Evolutionary conservation across 2,888 invertebrate genomes (phyloP).

Genomic region (Tenthredo scrophulariae): DNA sequence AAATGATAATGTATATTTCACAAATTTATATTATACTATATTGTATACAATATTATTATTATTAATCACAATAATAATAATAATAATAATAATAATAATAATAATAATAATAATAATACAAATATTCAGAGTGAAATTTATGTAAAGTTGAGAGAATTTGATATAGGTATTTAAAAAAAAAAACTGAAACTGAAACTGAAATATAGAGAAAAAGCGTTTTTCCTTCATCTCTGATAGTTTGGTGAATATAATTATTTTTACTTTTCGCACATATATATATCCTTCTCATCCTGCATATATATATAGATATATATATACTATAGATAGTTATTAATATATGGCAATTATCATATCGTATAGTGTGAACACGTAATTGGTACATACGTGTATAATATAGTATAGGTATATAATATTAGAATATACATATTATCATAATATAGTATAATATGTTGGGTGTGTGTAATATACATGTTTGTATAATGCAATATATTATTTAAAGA

Average conservation of each 20-base stretch:
- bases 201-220: neutral
- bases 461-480: neutral
- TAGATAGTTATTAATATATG: neutral
- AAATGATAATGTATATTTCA: too few relatives aligned
- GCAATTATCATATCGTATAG: neutral
- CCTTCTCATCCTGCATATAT: neutral
- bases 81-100: neutral
- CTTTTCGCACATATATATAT: neutral
- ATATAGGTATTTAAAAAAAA: neutral
- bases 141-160: neutral
- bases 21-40: too few relatives aligned
- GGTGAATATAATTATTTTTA: neutral
- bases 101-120: neutral
- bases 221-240: neutral
- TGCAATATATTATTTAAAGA: conserved; percentile 22
- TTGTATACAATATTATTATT: neutral
- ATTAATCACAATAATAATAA: too few relatives aligned
- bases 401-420: neutral
- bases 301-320: too few relatives aligned
- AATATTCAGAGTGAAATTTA: too few relatives aligned
- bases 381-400: neutral
- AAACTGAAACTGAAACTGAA: neutral
- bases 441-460: neutral
- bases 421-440: neutral
- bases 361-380: neutral